Percentiles rank a stretch among this genome's conserved stretches.
These are phyloP conservation scores for Anniella stebbinsi DNA, from an alignment of 2,797 vertebrate species.

Conservation along the genomic window DNA sequence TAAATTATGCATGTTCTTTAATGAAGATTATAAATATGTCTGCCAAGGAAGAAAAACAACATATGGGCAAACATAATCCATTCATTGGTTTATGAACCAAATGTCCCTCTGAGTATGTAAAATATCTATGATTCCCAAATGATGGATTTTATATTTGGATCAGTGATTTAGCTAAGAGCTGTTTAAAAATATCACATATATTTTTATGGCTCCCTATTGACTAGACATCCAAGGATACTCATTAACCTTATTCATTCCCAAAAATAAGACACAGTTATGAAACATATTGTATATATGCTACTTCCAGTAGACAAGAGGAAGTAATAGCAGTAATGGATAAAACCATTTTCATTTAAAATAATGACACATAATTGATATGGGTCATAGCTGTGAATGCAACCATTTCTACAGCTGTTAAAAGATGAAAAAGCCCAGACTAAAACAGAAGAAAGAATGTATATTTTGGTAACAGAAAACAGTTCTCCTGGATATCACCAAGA, in stretches of 20 bases:
- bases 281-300: neutral
- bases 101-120: conserved; percentile 9
- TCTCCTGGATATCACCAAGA: neutral
- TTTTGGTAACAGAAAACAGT: neutral
- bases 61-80: conserved; percentile 33
- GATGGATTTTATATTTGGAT: conserved; percentile 18
- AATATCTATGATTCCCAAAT: neutral
- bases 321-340: neutral
- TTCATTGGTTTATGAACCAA: conserved; percentile 30
- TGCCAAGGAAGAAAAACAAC: conserved; percentile 37
- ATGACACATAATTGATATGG: neutral
- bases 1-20: conserved; percentile 38
- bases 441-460: neutral
- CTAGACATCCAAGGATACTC: neutral
- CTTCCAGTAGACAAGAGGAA: neutral
- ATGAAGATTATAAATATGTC: conserved; percentile 39
- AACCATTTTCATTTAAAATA: conserved; percentile 3
- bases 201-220: conserved; percentile 4
- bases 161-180: conserved; percentile 25
- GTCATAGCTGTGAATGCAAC: neutral
- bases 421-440: neutral
- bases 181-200: conserved; percentile 15
- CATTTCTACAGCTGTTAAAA: neutral
- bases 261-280: conserved; percentile 6
- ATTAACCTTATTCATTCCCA: neutral